Evolutionary conservation across 2,113 vertebrate species (phyloP), one percentile per base, ranked within the genome.

Genomic region (Motacilla alba): DNA sequence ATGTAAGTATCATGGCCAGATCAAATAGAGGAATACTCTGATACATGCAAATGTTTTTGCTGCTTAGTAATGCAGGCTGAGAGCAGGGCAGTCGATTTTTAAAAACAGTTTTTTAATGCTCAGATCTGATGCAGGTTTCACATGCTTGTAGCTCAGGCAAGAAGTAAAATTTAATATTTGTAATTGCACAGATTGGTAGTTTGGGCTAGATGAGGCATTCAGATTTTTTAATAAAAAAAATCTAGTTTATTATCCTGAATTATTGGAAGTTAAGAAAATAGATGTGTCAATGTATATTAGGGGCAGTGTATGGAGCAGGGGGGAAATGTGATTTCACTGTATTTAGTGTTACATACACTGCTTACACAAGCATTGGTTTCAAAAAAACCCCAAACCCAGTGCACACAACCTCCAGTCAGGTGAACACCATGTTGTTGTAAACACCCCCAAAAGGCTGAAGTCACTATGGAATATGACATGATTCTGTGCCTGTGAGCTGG

Each of bases 381-480:
- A 58, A 56, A 5, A 5, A 35, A 67, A 8, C 15, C 30, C 41
- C 2, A 0, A 75, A 21, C 9, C 17, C 49, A 46, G 18, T 4
- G 4, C 2, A 5, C 44, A 44, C 21, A 31, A 2, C 17, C 17
- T 46, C 31, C 21, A 26, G 17, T 41, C 23, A 39, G 37, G 15
- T 0, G 4, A 53, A 33, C 2, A 5, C 3, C 3, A 35, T 27
- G 14, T 2, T 19, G 21, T 24, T 53, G 44, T 23, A 26, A 88
- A 69, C 37, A n/a, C 3, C 47, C 13, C 13, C 26, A 46, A 24
- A 68, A 46, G 11, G 68, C 20, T 22, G 44, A 10, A 5, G 6
- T 9, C 18, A 5, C 27, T 6, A 10, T 1, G 18, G 20, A 5
- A 3, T 5, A 16, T 0, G 6, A 24, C 3, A 2, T 0, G 4